These are phyloP conservation scores for Cheumatopsyche charites DNA, from an alignment of 1,140 invertebrate species.

Conservation along the genomic window DNA sequence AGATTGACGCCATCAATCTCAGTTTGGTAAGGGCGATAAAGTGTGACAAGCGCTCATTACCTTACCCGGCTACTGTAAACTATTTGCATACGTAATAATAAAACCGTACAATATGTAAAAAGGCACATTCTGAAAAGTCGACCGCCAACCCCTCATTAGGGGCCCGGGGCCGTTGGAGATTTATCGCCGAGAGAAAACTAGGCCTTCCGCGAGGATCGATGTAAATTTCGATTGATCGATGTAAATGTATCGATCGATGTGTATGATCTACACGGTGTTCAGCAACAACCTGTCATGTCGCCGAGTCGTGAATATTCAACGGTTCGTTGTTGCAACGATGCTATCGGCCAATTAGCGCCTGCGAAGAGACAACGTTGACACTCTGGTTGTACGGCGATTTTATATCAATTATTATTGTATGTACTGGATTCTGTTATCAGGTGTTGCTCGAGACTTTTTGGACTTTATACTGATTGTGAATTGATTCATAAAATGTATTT, in stretches of 20 bases:
- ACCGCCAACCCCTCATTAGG: constrained; percentile 28
- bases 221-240: not conserved
- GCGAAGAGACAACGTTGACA: constrained; percentile 6
- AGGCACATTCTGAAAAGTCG: not conserved
- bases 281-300: too few species aligned
- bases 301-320: too few species aligned
- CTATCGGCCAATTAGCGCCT: constrained; percentile 9
- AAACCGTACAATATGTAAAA: too few species aligned
- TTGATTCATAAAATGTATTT: too few species aligned
- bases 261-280: too few species aligned
- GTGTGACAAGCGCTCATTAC: constrained; percentile 35
- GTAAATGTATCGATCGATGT: too few species aligned
- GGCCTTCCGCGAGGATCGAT: not conserved
- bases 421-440: too few species aligned
- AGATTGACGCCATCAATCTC: constrained; percentile 21
- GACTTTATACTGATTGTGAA: too few species aligned
- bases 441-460: too few species aligned
- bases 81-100: too few species aligned
- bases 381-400: constrained; percentile 19
- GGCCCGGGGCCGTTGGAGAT: constrained; percentile 21
- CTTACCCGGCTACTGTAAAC: not conserved
- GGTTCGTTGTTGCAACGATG: too few species aligned
- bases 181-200: constrained; percentile 6
- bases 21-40: constrained; percentile 24
- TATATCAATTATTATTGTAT: constrained; percentile 17